Percentiles rank a stretch among this genome's conserved stretches.
Conservation (phyloP, 2,113 vertebrate species). For the Lutjanus erythropterus region DNA sequence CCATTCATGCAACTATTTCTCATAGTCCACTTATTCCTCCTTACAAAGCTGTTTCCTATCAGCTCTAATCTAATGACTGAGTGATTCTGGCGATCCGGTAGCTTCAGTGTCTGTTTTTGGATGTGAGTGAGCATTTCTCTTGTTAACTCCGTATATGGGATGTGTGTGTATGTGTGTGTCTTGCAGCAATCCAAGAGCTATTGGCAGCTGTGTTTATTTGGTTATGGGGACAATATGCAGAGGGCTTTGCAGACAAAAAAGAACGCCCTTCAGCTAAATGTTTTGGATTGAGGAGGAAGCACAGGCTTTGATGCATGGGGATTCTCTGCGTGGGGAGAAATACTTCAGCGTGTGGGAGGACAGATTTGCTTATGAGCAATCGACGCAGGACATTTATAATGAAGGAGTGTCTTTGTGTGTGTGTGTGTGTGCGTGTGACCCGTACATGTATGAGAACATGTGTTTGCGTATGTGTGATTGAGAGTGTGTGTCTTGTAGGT, state of each 20-base stretch:
- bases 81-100: slow-evolving; percentile 43
- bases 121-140: slow-evolving; percentile 25
- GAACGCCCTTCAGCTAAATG: slow-evolving; percentile 68
- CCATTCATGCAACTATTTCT: slow-evolving; percentile 30
- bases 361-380: slow-evolving; percentile 50
- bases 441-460: slow-evolving; percentile 18
- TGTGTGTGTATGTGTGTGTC: slow-evolving; percentile 30
- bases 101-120: slow-evolving; percentile 48
- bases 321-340: slow-evolving; percentile 58
- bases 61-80: slow-evolving; percentile 43
- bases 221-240: slow-evolving; percentile 72
- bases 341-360: slow-evolving; percentile 64
- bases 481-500: slow-evolving; percentile 10
- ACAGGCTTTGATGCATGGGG: slow-evolving; percentile 66
- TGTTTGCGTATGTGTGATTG: slow-evolving; percentile 1
- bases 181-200: slow-evolving; percentile 37
- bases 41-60: slow-evolving; percentile 63
- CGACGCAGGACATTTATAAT: slow-evolving; percentile 39
- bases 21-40: slow-evolving; percentile 11
- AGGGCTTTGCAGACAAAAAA: slow-evolving; percentile 64
- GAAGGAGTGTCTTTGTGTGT: not conserved
- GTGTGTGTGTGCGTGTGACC: not conserved
- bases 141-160: slow-evolving; percentile 38
- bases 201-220: slow-evolving; percentile 81
- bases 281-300: slow-evolving; percentile 65